Evolutionary conservation across 2,797 vertebrate species (phyloP).

Genomic region (Lepilemur septentrionalis): DNA sequence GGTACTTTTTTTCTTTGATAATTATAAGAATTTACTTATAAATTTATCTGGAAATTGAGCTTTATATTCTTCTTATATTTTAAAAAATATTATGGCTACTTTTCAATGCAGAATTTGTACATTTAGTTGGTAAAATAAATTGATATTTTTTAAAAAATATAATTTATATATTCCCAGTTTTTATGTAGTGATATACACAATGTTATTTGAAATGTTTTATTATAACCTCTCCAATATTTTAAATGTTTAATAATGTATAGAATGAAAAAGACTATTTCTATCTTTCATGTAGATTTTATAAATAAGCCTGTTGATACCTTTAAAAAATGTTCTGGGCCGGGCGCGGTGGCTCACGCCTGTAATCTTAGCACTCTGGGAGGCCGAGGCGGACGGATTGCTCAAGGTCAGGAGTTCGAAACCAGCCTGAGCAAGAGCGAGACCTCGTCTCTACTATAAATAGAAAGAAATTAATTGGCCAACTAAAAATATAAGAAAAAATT

Average conservation of each 20-base stretch:
- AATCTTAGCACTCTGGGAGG: too few relatives aligned
- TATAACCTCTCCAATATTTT: not conserved
- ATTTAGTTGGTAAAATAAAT: not conserved
- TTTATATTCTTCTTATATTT: not conserved
- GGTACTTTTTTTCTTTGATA: not conserved
- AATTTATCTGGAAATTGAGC: not conserved
- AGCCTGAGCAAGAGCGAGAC: too few relatives aligned
- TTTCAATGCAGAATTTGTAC: not conserved
- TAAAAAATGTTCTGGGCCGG: not conserved
- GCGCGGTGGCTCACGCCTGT: too few relatives aligned
- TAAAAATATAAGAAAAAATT: too few relatives aligned
- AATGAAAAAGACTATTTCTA: not conserved
- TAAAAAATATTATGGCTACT: not conserved
- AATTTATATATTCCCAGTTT: not conserved
- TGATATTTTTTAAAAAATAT: not conserved
- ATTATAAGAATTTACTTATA: not conserved
- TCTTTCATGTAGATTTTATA: not conserved
- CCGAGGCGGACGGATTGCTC: too few relatives aligned
- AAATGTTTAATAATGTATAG: not conserved
- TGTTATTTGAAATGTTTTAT: not conserved
- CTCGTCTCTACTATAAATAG: too few relatives aligned
- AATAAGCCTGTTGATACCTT: not conserved
- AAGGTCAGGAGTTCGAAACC: too few relatives aligned
- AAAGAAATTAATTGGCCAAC: too few relatives aligned
- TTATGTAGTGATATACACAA: not conserved